Conservation (phyloP, 2,888 invertebrate genomes). For the Noctua janthina region DNA sequence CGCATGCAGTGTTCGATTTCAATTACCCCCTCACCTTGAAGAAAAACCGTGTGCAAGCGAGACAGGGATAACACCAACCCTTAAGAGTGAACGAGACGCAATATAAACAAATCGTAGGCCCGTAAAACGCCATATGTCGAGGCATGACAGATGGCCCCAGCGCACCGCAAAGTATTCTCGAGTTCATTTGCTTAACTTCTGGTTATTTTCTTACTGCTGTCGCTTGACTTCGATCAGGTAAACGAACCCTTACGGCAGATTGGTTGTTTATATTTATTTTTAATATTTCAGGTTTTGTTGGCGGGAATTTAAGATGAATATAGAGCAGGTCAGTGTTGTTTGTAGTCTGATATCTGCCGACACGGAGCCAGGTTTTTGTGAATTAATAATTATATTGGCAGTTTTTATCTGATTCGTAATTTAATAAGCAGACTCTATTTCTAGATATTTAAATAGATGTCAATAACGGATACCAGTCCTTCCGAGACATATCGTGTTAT, state of each 20-base stretch:
- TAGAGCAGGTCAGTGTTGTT: slow-evolving; percentile 41
- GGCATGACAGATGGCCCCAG: slow-evolving; percentile 85
- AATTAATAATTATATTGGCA: too few relatives aligned
- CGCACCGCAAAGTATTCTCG: slow-evolving; percentile 81
- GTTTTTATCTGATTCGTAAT: neutral
- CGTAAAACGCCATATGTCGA: slow-evolving; percentile 86
- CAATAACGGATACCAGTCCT: neutral
- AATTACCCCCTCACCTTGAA: slow-evolving; percentile 86
- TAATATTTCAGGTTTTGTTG: slow-evolving; percentile 28
- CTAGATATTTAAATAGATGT: neutral
- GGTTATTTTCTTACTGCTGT: slow-evolving; percentile 63
- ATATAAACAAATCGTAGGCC: slow-evolving; percentile 87
- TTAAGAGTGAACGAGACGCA: slow-evolving; percentile 70
- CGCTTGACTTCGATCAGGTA: slow-evolving; percentile 61
- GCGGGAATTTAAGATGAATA: slow-evolving; percentile 13
- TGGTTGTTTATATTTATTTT: slow-evolving; percentile 38
- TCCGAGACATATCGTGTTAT: neutral
- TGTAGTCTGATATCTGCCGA: neutral
- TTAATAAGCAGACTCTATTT: neutral
- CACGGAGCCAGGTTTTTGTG: too few relatives aligned
- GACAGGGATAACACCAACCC: slow-evolving; percentile 61
- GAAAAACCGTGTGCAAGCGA: slow-evolving; percentile 80
- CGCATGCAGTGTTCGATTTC: slow-evolving; percentile 89
- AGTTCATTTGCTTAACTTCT: slow-evolving; percentile 77
- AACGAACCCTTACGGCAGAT: slow-evolving; percentile 49